A percentile compares a stretch with the other conserved stretches of the same genome.
Evolutionary conservation across 2,113 vertebrate genomes (phyloP).

Genomic region (Proteles cristata): DNA sequence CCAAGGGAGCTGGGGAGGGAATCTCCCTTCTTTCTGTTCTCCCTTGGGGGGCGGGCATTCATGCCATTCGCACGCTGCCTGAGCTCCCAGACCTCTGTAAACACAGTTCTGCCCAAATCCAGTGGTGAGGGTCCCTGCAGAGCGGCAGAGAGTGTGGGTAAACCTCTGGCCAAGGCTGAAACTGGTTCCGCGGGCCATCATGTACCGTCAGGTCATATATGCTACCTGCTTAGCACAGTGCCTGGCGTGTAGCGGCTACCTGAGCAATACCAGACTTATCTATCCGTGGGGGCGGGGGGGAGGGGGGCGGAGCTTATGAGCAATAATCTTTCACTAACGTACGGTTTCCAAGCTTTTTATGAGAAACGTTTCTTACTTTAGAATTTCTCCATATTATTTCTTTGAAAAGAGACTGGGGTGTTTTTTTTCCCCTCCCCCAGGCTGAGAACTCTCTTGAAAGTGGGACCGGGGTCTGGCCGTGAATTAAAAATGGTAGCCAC

Average conservation of each 20-base stretch:
- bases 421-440: not conserved
- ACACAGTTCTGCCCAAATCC: not conserved
- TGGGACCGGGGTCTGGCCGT: not conserved
- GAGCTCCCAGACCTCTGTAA: not conserved
- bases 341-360: not conserved
- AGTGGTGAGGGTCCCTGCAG: not conserved
- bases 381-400: not conserved
- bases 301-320: not conserved
- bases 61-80: too few species aligned
- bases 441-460: not conserved
- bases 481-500: not conserved
- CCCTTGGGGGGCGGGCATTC: rapidly evolving
- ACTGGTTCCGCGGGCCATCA: not conserved
- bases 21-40: not conserved
- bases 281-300: not conserved
- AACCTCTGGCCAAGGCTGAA: not conserved
- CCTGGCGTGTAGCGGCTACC: not conserved
- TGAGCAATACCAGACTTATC: not conserved
- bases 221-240: not conserved
- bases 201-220: too few species aligned
- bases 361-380: not conserved
- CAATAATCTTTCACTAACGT: not conserved
- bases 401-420: not conserved
- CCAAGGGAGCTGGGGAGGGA: not conserved
- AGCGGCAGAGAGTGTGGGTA: not conserved